These are phyloP conservation scores for Penelope pileata DNA, from an alignment of 2,113 vertebrate species.

Conservation along the genomic window DNA sequence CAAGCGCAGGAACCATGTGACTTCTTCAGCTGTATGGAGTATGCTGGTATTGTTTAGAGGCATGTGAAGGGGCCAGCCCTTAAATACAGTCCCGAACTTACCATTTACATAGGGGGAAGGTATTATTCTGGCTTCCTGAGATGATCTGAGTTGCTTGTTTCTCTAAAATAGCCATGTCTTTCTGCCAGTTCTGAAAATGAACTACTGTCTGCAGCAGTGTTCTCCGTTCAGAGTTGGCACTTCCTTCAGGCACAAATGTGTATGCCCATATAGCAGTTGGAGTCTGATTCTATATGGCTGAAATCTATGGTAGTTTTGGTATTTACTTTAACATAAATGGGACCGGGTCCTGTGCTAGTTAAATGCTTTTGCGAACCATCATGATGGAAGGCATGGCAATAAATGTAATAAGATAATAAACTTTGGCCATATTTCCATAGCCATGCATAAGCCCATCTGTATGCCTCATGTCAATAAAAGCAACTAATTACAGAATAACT, in stretches of 20 bases:
- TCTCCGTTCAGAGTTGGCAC: neutral
- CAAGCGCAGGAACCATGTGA: neutral
- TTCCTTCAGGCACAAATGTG: neutral
- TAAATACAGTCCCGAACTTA: neutral
- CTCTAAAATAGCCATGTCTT: neutral
- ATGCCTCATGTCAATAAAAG: constrained; percentile 66
- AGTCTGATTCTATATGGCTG: neutral
- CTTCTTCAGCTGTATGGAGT: neutral
- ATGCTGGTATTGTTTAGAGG: neutral
- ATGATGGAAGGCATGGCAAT: neutral
- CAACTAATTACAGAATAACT: constrained; percentile 59
- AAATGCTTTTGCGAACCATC: neutral
- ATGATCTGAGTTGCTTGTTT: neutral
- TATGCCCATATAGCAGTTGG: neutral
- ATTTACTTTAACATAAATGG: neutral
- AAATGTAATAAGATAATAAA: constrained; percentile 27
- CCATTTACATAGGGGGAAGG: neutral
- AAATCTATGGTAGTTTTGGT: neutral
- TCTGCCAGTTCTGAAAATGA: neutral
- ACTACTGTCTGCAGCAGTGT: neutral
- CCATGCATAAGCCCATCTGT: constrained; percentile 38
- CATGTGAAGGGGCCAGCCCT: neutral
- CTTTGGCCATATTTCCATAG: neutral
- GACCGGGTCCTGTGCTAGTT: neutral
- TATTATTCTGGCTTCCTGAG: neutral